Base-by-base conservation (phyloP, 2,797 vertebrate species). In the Alcedo quadribrachys region DNA sequence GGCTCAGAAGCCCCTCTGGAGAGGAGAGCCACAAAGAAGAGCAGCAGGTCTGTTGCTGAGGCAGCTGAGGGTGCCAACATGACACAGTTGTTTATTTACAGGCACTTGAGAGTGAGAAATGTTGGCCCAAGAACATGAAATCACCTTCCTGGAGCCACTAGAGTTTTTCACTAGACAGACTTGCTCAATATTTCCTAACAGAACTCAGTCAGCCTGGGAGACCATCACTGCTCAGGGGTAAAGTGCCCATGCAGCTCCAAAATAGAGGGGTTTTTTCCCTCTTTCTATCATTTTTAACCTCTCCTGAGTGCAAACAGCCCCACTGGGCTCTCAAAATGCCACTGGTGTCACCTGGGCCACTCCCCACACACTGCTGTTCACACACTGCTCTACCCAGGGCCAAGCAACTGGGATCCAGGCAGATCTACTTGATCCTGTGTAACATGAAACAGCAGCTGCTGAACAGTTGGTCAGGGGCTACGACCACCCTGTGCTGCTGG, bases 121-220 rank as follows among this genome's bases (percentile, higher is more conserved):
- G 6, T 4, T 76, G 68, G 21, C 40, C 67, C 32, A 14, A 12
- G 3, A 30, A 57, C 24, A 8, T 5, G 5, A 76, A 35, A 77
- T 22, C 51, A 30, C 8, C 1, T 11, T 46, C 54, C 54, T 0
- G 0, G 13, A 27, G 20, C 30, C 11, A 9, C 1, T 21, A 69
- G 67, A 30, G 6, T 27, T 27, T 68, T 58, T 77, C 50, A 33
- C 20, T 32, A 48, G 33, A 24, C 50, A 67, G 50, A 43, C 15
- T n/a, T n/a, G 54, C 3, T 25, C 0, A 2, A 61, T 69, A 55
- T n/a, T 75, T 78, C 35, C 35, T 32, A 37, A 20, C 27, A 24
- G 6, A 61, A 75, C 9, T 75, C 35, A 54, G 5, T 5, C 45
- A 82, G n/a, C 11, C 62, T 45, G 20, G 32, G 25, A 79, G 28